Percentiles rank a stretch among this genome's conserved stretches.
phyloP scores from a whole-genome alignment of 2,888 invertebrate genomes.

The Blera fallax region DNA sequence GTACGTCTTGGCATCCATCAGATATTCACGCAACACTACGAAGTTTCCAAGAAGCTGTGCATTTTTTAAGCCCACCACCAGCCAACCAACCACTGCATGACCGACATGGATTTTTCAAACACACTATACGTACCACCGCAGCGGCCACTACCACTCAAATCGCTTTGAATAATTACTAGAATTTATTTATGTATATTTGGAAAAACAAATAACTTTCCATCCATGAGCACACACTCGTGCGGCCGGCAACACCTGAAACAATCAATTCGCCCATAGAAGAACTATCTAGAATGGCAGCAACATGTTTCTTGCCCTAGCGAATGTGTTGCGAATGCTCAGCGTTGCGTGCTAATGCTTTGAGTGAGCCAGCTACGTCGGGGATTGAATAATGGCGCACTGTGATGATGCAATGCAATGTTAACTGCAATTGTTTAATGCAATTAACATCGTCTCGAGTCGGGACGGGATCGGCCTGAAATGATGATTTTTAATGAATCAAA shows the following conservation, averaged over 20 bases:
- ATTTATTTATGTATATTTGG: constrained; percentile 24
- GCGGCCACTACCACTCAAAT: not conserved
- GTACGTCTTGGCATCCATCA: constrained; percentile 57
- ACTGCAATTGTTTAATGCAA: constrained; percentile 60
- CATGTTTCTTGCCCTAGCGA: constrained; percentile 24
- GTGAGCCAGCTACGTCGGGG: not conserved
- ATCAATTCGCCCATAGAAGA: constrained; percentile 16
- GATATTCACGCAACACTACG: constrained; percentile 60
- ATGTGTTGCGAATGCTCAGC: constrained; percentile 23
- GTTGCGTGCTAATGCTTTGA: constrained; percentile 47
- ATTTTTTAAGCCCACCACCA: constrained; percentile 19
- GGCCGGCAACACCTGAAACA: constrained; percentile 39
- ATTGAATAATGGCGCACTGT: not conserved
- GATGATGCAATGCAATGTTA: constrained; percentile 55
- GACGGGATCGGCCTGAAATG: constrained; percentile 41
- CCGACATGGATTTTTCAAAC: constrained; percentile 29
- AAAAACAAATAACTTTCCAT: constrained; percentile 54
- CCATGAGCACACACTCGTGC: constrained; percentile 32
- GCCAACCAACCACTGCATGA: constrained; percentile 31
- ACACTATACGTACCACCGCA: not conserved
- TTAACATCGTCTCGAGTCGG: constrained; percentile 52
- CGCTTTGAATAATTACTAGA: constrained; percentile 56
- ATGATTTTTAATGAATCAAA: constrained; percentile 65
- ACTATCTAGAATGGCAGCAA: constrained; percentile 8
- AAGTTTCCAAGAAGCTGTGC: constrained; percentile 59